Evolutionary conservation across 2,797 vertebrate genomes (phyloP).

Genomic region (Tympanoctomys barrerae): DNA sequence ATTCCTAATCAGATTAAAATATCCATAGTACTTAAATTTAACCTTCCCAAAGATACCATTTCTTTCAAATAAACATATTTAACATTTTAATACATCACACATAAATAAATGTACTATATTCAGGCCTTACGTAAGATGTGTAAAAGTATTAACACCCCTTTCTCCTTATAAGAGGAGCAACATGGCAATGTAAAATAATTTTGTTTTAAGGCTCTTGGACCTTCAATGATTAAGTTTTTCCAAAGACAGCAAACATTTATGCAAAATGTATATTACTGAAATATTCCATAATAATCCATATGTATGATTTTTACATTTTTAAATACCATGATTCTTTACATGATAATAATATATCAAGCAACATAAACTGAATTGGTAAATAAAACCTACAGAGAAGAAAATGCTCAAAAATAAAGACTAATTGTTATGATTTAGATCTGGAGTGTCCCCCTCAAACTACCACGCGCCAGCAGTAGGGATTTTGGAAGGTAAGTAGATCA

Average conservation of each 20-base stretch:
- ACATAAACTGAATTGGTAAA: constrained; percentile 11
- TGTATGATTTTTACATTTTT: background rate
- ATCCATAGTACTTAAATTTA: constrained; percentile 14
- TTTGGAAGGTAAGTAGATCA: background rate
- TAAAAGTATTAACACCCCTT: background rate
- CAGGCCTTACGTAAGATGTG: constrained; percentile 26
- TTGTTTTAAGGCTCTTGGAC: background rate
- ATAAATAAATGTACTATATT: constrained; percentile 14
- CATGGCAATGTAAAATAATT: constrained; percentile 7
- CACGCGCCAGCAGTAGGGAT: background rate
- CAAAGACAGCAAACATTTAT: background rate
- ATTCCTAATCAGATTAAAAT: constrained; percentile 40
- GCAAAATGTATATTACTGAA: background rate
- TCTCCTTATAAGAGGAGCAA: constrained; percentile 10
- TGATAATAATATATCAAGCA: background rate
- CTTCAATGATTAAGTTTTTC: constrained; percentile 34
- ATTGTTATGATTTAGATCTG: background rate
- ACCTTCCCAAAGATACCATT: constrained; percentile 25
- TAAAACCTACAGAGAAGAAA: background rate
- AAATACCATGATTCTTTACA: background rate
- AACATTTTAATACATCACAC: background rate
- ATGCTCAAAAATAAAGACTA: constrained; percentile 14
- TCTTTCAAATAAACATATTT: constrained; percentile 6
- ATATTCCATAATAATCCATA: background rate
- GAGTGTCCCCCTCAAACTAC: background rate